phyloP scores from a whole-genome alignment of 2,888 invertebrate species.

The Cylindroiulus punctatus region DNA sequence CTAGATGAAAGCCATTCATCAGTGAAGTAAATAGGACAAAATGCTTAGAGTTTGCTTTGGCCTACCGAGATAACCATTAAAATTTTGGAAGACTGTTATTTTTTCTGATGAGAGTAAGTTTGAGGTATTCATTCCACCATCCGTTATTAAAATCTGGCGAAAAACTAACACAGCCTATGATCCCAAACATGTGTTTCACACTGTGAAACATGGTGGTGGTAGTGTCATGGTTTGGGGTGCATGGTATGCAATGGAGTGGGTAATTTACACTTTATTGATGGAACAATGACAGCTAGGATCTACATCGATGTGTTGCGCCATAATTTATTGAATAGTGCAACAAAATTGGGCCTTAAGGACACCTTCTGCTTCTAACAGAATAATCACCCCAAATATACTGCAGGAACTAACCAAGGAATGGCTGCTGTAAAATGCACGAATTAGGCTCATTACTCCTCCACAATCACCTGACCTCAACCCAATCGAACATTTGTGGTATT shows the following conservation, averaged over 20 bases:
- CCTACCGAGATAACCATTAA: not conserved
- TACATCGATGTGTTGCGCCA: slow-evolving; percentile 40
- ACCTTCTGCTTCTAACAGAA: no score
- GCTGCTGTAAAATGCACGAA: not conserved
- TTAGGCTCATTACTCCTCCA: not conserved
- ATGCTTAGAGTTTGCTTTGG: not conserved
- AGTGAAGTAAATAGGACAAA: slow-evolving; percentile 32
- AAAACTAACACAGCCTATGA: slow-evolving; percentile 7
- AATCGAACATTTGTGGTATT: slow-evolving; percentile 54
- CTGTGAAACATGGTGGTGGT: slow-evolving; percentile 49
- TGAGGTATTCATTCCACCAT: not conserved
- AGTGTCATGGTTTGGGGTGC: slow-evolving; percentile 7
- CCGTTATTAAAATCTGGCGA: slow-evolving; percentile 5
- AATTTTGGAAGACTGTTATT: slow-evolving; percentile 17
- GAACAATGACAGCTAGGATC: not conserved
- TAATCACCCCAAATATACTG: not conserved
- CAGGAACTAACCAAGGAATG: not conserved
- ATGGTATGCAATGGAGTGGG: not conserved
- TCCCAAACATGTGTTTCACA: not conserved
- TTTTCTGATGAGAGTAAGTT: slow-evolving; percentile 51
- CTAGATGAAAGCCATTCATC: slow-evolving; percentile 24
- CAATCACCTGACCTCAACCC: slow-evolving; percentile 51
- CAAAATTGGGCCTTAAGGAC: not conserved
- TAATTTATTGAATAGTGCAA: slow-evolving; percentile 1
- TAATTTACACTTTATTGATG: slow-evolving; percentile 38